Percentiles rank a stretch among this genome's conserved stretches.
Evolutionary conservation across 2,797 vertebrate genomes (phyloP).

Genomic region (Phrynocephalus forsythii): DNA sequence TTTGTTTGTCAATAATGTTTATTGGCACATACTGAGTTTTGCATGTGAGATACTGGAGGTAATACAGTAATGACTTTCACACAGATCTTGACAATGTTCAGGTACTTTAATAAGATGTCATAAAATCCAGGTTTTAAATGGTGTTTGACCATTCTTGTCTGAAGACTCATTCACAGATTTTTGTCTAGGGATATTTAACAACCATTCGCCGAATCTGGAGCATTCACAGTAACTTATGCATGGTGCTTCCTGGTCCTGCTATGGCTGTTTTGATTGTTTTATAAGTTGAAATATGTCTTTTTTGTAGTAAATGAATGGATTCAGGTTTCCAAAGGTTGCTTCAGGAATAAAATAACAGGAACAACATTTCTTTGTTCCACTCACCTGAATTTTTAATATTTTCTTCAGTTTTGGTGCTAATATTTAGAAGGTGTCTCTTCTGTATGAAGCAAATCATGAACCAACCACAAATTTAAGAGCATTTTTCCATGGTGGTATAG

Average conservation of each 20-base stretch:
- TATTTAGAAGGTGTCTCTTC: background rate
- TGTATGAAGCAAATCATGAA: background rate
- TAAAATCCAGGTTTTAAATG: background rate
- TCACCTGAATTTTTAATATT: background rate
- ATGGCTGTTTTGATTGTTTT: background rate
- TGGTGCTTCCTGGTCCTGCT: background rate
- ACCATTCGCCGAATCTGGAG: background rate
- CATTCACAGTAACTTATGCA: background rate
- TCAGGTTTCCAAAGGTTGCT: background rate
- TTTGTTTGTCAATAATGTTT: background rate
- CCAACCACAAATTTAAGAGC: background rate
- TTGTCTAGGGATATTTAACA: too few relatives aligned
- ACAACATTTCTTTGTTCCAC: background rate
- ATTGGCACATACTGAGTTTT: background rate
- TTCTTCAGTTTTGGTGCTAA: background rate
- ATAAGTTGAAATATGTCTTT: background rate
- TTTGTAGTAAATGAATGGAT: background rate
- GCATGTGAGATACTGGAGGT: background rate
- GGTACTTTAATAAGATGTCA: background rate
- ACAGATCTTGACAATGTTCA: background rate
- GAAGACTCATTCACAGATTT: background rate
- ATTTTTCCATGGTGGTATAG: background rate
- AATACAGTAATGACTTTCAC: background rate
- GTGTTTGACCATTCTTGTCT: background rate
- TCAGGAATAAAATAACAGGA: background rate